Evolutionary conservation across 2,797 vertebrate genomes (phyloP), one percentile per base, ranked within the genome.

Genomic region (Tenualosa ilisha): DNA sequence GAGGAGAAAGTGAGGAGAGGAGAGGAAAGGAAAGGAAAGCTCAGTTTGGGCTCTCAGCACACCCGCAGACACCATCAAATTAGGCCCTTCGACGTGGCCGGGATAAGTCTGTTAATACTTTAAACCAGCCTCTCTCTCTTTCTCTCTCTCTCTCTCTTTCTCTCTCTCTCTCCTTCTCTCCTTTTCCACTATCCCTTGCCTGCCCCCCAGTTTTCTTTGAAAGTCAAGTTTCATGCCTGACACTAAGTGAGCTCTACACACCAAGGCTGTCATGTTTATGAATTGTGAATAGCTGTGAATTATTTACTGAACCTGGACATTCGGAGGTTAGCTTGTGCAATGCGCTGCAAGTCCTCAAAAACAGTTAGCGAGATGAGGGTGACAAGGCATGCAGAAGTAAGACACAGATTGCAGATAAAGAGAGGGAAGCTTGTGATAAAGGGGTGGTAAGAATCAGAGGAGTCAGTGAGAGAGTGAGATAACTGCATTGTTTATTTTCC

Each of bases 1-100:
- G 4, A 3, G 6, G 13, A 6, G 68, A 15, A 92, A 93, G 90
- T 17, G 13, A 59, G 65, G 31, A 40, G 4, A 2, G 13, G 13
- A 6, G 68, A 31, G 37, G 31, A 40, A 8, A 8, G 12, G 31
- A 12, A 12, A 40, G 65, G 17, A 22, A 2, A 22, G n/a, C 11
- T 13, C 37, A 15, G 82, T 15, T 85, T 86, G n/a, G 88, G 83
- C 86, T 84, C 79, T 49, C 31, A 17, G 3, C 31, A 15, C 68
- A 40, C 31, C 68, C 68, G 40, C 68, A 75, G 68, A 75, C 68
- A 75, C 68, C 68, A 43, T 37, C 68, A 75, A 75, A 75, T 75
- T 37, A 75, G 68, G 13, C 68, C 68, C 68, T 75, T 43, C 68
- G 40, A 75, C 68, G 31, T 75, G 68, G 31, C 68, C 68, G 20